These are phyloP conservation scores for Aspidapion aeneum DNA, from an alignment of 2,888 invertebrate genomes.

Conservation along the genomic window DNA sequence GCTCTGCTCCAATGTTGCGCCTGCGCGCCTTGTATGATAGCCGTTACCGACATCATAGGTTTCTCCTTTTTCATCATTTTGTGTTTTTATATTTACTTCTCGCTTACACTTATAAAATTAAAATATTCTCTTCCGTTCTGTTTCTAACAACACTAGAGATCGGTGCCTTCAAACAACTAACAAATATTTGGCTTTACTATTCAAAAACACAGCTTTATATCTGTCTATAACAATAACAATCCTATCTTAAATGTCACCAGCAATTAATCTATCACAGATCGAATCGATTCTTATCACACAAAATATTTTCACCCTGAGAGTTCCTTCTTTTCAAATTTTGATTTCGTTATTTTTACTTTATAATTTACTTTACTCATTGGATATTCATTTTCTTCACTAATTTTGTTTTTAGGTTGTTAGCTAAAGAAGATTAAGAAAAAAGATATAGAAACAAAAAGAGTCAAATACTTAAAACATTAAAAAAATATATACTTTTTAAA, in stretches of 20 bases:
- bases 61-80: conserved; percentile 81
- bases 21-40: conserved; percentile 68
- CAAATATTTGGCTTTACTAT: no score
- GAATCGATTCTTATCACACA: not conserved
- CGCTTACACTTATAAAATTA: no score
- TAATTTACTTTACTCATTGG: no score
- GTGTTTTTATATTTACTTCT: not conserved
- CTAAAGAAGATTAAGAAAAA: no score
- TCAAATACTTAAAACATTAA: no score
- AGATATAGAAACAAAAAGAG: no score
- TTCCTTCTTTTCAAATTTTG: not conserved
- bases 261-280: not conserved
- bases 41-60: conserved; percentile 82
- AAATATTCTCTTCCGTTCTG: no score
- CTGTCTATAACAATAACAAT: not conserved
- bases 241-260: not conserved
- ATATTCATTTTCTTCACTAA: no score
- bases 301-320: not conserved
- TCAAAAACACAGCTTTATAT: not conserved
- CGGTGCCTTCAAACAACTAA: no score
- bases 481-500: no score
- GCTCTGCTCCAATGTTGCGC: conserved; percentile 55
- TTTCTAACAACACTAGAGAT: no score
- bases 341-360: not conserved
- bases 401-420: no score